phyloP scores from a whole-genome alignment of 2,113 vertebrate species.

The Pan paniscus region DNA sequence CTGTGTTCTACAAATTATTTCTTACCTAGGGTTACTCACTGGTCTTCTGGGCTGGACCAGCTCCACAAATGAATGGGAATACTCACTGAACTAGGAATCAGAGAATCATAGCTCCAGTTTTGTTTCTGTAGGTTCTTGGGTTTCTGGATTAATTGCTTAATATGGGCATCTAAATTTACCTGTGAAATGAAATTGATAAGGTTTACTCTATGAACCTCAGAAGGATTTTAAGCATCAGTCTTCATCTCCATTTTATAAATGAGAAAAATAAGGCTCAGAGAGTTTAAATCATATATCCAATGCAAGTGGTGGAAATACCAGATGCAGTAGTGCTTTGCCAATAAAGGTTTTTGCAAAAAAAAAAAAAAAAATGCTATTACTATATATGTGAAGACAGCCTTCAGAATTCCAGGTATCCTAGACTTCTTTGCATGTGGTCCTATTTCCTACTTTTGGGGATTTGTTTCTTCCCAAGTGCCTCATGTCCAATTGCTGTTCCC shows the following conservation, averaged over 20 bases:
- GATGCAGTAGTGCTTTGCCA: neutral
- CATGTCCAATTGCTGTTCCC: neutral
- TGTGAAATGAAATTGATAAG: neutral
- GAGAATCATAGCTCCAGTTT: neutral
- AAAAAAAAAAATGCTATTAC: neutral
- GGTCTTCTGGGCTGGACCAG: neutral
- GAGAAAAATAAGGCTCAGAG: neutral
- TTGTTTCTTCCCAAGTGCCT: neutral
- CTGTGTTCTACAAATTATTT: neutral
- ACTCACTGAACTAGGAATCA: neutral
- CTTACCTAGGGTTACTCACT: too few relatives aligned
- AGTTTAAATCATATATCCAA: neutral
- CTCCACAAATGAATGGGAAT: neutral
- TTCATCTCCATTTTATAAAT: neutral
- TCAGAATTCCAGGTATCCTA: neutral
- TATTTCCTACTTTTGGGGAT: neutral
- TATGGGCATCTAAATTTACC: neutral
- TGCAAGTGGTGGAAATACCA: neutral
- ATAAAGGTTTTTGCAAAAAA: neutral
- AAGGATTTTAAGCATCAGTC: neutral
- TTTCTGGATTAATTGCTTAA: neutral
- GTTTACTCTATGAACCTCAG: neutral
- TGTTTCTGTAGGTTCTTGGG: neutral
- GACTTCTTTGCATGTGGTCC: neutral
- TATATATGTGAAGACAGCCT: neutral